These are phyloP conservation scores for Cygnus buccinator DNA, from an alignment of 2,113 vertebrate genomes.

Conservation along the genomic window DNA sequence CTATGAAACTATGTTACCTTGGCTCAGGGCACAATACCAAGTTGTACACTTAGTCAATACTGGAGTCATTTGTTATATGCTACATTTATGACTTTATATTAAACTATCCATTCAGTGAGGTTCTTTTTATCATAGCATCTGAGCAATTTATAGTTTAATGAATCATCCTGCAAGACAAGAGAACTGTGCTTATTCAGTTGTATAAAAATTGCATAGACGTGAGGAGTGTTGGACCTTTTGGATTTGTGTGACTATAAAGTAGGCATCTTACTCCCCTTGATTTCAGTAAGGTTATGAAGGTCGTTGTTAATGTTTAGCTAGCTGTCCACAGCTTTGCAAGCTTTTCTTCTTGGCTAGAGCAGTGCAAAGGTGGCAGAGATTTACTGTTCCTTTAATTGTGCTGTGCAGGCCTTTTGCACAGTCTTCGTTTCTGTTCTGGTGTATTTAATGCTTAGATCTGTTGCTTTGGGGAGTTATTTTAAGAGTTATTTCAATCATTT, in stretches of 20 bases:
- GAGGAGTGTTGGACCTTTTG: accelerated
- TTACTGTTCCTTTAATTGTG: neutral
- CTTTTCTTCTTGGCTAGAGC: neutral
- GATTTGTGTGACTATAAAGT: neutral
- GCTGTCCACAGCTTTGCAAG: neutral
- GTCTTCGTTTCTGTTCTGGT: neutral
- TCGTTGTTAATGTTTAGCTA: neutral
- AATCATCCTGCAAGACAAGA: neutral
- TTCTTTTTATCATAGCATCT: neutral
- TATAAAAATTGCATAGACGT: neutral
- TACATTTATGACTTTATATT: neutral
- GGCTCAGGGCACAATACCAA: neutral
- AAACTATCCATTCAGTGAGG: neutral
- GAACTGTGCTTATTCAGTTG: neutral
- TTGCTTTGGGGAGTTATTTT: neutral
- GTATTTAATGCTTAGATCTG: neutral
- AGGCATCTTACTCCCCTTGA: neutral
- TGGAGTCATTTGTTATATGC: neutral
- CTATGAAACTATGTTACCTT: neutral
- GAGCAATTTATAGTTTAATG: neutral
- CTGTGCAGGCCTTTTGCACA: neutral
- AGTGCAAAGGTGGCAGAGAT: accelerated
- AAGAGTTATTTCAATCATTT: neutral
- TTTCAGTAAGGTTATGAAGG: neutral
- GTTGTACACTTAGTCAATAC: neutral